Conservation (phyloP, 2,888 invertebrate species). For the Hypomecis atomaria region DNA sequence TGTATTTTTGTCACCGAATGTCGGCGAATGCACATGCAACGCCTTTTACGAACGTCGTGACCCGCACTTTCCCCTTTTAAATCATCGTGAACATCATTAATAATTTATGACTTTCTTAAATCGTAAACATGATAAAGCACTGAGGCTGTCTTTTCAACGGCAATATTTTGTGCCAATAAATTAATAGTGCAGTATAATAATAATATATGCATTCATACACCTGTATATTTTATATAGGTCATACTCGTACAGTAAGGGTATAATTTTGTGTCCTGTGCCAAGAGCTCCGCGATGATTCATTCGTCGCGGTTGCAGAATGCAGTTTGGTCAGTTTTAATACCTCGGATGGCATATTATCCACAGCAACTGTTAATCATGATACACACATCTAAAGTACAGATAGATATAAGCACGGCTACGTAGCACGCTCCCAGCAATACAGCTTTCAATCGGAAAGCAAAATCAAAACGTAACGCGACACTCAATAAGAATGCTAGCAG, state of each 20-base stretch:
- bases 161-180: slow-evolving; percentile 35
- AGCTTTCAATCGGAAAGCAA: slow-evolving; percentile 20
- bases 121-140: slow-evolving; percentile 34
- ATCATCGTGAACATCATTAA: slow-evolving; percentile 36
- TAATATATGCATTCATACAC: slow-evolving; percentile 51
- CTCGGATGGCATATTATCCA: slow-evolving; percentile 58
- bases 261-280: slow-evolving; percentile 71
- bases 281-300: slow-evolving; percentile 75
- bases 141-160: slow-evolving; percentile 20
- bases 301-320: slow-evolving; percentile 69
- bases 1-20: slow-evolving; percentile 1
- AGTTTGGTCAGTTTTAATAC: slow-evolving; percentile 68
- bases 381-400: slow-evolving; percentile 23
- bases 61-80: slow-evolving; percentile 37
- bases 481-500: slow-evolving; percentile 54
- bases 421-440: slow-evolving; percentile 7
- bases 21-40: slow-evolving; percentile 10
- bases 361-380: slow-evolving; percentile 41
- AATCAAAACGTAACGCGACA: slow-evolving; percentile 33
- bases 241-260: slow-evolving; percentile 59
- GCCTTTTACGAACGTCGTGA: slow-evolving; percentile 21
- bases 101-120: slow-evolving; percentile 42
- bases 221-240: slow-evolving; percentile 57
- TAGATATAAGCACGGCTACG: background rate
- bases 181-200: slow-evolving; percentile 40